Percentiles rank a stretch among this genome's conserved stretches.
phyloP scores from a whole-genome alignment of 1,140 invertebrate species.

The Trichogramma pretiosum region DNA sequence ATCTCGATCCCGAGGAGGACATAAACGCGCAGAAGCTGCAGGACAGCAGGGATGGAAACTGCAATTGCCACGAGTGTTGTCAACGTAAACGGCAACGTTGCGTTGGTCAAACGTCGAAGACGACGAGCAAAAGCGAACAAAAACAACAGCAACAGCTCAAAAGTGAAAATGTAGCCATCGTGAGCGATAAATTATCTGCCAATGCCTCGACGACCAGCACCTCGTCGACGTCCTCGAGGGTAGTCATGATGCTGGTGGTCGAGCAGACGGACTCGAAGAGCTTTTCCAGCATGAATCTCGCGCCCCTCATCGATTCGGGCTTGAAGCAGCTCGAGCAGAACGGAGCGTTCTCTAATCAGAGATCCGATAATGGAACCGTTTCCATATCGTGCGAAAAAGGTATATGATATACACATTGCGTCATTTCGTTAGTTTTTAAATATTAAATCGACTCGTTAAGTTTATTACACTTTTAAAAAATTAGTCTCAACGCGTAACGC shows the following conservation, averaged over 20 bases:
- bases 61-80: constrained; percentile 1
- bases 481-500: no score
- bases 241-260: constrained; percentile 33
- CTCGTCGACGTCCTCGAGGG: constrained; percentile 21
- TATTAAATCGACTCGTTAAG: no score
- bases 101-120: background rate
- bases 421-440: no score
- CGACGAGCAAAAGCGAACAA: background rate
- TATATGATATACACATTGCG: no score
- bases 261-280: constrained; percentile 22
- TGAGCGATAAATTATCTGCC: no score
- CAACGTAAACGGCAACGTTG: background rate
- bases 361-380: background rate
- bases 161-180: background rate
- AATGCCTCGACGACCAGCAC: constrained; percentile 15
- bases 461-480: no score
- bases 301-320: constrained; percentile 30
- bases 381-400: no score
- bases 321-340: constrained; percentile 30
- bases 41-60: no score
- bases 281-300: constrained; percentile 21
- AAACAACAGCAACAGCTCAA: background rate
- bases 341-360: background rate
- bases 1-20: constrained; percentile 6
- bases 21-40: background rate